These are phyloP conservation scores for Rachycentron canadum DNA, from an alignment of 2,797 vertebrate genomes.

Conservation along the genomic window DNA sequence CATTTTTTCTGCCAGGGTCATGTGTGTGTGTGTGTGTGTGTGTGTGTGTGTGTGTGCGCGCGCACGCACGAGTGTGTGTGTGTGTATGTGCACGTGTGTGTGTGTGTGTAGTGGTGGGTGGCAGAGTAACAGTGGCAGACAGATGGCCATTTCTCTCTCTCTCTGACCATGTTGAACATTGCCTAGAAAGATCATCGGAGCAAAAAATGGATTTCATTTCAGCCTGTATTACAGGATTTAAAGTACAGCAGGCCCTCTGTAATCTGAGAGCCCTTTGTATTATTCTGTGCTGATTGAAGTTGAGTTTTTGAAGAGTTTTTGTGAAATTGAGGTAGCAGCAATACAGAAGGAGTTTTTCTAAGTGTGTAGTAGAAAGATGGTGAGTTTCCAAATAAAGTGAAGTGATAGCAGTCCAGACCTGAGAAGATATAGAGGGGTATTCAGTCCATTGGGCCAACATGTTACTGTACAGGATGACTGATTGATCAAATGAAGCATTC, in stretches of 20 bases:
- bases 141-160: slow-evolving; percentile 74
- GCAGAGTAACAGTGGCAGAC: slow-evolving; percentile 75
- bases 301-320: slow-evolving; percentile 69
- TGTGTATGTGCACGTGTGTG: slow-evolving; percentile 39
- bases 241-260: slow-evolving; percentile 75
- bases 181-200: slow-evolving; percentile 81
- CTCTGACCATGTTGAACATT: slow-evolving; percentile 83
- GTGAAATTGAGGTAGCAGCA: slow-evolving; percentile 66
- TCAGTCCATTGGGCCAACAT: slow-evolving; percentile 73
- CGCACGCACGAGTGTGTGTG: no score
- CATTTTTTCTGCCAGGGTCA: slow-evolving; percentile 74
- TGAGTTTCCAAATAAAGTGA: slow-evolving; percentile 64
- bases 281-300: slow-evolving; percentile 78
- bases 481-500: slow-evolving; percentile 72
- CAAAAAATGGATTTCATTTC: slow-evolving; percentile 85
- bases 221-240: slow-evolving; percentile 79
- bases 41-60: slow-evolving; percentile 37
- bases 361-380: slow-evolving; percentile 57
- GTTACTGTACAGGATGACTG: slow-evolving; percentile 44
- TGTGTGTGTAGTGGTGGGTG: slow-evolving; percentile 58
- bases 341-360: slow-evolving; percentile 64
- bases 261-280: slow-evolving; percentile 76
- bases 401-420: slow-evolving; percentile 56
- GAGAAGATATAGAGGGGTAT: slow-evolving; percentile 58
- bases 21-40: slow-evolving; percentile 47